Evolutionary conservation across 2,888 invertebrate genomes (phyloP), one percentile per base, ranked within the genome.

Genomic region (Hofmannophila pseudospretella): DNA sequence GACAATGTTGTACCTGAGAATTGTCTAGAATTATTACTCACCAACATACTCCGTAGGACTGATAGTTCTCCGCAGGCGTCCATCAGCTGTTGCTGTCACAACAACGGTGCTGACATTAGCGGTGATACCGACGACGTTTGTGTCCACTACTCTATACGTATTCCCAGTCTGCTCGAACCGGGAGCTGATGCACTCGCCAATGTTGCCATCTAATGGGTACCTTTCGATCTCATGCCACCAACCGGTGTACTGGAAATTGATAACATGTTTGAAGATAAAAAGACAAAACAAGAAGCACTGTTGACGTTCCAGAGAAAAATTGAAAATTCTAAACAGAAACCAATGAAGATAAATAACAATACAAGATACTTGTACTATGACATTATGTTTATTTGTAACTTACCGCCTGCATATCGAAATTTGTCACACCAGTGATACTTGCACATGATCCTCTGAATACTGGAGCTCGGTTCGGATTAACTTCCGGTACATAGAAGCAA

Each of bases 141-240:
- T 73, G 39, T 79, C 73, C 0, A 68, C 55, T 1, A 73, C 65
- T 19, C 55, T 44, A 48, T 58, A 59, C 2, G 52, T 42, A 39
- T 43, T 56, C 11, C 60, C 68, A 3, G 23, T 23, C n/a, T 23
- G 23, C 23, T 23, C 23, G 54, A 73, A 72, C 2, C 61, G 51
- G 0, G 75, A 64, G 50, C 76, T 80, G 44, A 64, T 54, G 42
- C 84, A 84, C 1, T 63, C 54, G 1, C 79, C 79, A 0, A 38
- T 51, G 30, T 49, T 34, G 0, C 36, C 31, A 29, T 67, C 65
- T 0, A 58, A 48, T 0, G 79, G 72, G 44, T 72, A 84, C 5
- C 73, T 59, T 43, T 77, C 71, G 30, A 82, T 65, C 45, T 82
- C 79, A 36, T 82, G 78, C 84, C 84, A 84, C 73, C 76, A 75